Base-by-base conservation (phyloP, 2,888 invertebrate genomes). In the Erebia ligea region DNA sequence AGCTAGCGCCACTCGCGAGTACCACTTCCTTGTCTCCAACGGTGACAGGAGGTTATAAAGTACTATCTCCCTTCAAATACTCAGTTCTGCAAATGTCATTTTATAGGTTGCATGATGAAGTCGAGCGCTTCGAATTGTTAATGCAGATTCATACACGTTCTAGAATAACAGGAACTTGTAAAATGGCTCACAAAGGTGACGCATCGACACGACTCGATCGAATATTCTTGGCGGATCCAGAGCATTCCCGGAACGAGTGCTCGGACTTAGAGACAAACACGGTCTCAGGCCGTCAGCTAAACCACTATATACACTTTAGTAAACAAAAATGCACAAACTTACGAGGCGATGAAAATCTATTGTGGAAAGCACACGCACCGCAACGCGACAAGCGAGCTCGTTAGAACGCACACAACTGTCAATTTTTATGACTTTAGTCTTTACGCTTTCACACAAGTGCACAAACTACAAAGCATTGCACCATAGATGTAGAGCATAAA, bases 181-280 rank as follows among this genome's bases (percentile, higher is more conserved):
- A 90, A 90, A 91, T 91, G 90, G 91, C 91, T 91, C 89, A 91
- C 92, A 90, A 90, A 90, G 91, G 91, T 92, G 92, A 92, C 92
- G 92, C 92, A 92, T 92, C 92, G 91, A 91, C 91, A 91, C 90
- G 89, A 90, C 90, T 88, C 90, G 83, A 90, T 87, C 88, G 86
- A 90, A 89, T 89, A 90, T 86, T 89, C 86, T 83, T 84, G 81
- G 82, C 78, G 78, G 81, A 84, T 84, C 77, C 81, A 76, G 66
- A 73, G 74, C 76, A 71, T 78, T 76, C 78, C 79, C 75, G 76
- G 74, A 73, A 73, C 71, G 71, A 70, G 70, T 72, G 70, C 71
- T 59, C 42, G 40, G 75, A 68, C 65, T 70, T 68, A 68, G 57
- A 69, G 45, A 70, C 40, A 68, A 67, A 64, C 63, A 64, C 61